A percentile compares a stretch with the other conserved stretches of the same genome.
Evolutionary conservation across 2,797 vertebrate genomes (phyloP).

Genomic region (Erpetoichthys calabaricus): DNA sequence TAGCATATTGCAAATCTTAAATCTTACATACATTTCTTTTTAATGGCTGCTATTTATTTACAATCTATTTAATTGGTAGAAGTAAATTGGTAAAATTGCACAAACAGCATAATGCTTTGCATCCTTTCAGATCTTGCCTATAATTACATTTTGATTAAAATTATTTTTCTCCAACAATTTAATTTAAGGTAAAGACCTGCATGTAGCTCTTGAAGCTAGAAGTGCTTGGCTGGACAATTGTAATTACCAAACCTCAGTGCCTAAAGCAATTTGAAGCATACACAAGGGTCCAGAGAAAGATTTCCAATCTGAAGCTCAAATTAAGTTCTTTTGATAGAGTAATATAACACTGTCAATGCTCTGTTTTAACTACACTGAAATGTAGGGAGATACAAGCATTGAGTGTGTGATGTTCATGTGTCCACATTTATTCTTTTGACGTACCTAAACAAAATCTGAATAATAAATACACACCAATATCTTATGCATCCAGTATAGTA

Average conservation of each 20-base stretch:
- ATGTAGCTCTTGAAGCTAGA: constrained; percentile 27
- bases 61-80: constrained; percentile 35
- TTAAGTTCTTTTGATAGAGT: constrained; percentile 15
- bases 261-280: constrained; percentile 11
- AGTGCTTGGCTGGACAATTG: constrained; percentile 31
- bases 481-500: too few relatives aligned
- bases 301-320: constrained; percentile 15
- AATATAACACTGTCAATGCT: constrained; percentile 9
- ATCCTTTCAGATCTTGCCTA: constrained; percentile 38
- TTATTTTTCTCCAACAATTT: constrained; percentile 41
- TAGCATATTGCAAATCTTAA: too few relatives aligned
- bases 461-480: too few relatives aligned
- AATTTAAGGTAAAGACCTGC: constrained; percentile 42
- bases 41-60: constrained; percentile 15
- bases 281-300: constrained; percentile 13
- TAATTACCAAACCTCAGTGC: constrained; percentile 20
- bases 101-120: constrained; percentile 14
- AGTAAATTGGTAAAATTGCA: constrained; percentile 20
- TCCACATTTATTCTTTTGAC: too few relatives aligned
- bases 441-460: too few relatives aligned
- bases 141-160: constrained; percentile 48
- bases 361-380: constrained; percentile 28
- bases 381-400: constrained; percentile 27
- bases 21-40: too few relatives aligned
- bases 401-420: constrained; percentile 5